Evolutionary conservation across 2,113 vertebrate species (phyloP), one percentile per base, ranked within the genome.

Genomic region (Epinephelus lanceolatus): DNA sequence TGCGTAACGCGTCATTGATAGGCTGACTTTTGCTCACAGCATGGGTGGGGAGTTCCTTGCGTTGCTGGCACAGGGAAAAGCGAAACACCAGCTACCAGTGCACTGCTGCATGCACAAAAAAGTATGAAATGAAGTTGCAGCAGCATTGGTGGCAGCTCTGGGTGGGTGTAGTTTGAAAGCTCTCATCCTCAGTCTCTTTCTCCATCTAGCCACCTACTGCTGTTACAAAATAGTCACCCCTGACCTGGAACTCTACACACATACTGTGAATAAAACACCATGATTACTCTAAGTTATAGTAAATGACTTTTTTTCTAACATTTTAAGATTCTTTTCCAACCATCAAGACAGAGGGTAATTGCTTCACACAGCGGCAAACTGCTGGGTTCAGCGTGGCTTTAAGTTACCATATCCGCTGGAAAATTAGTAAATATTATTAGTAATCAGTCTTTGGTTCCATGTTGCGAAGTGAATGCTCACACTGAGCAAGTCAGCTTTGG

Each of bases 371-470:
- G 84, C 23, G 12, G 71, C 37, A 61, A 51, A 86, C 78, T 57
- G 78, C 89, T 92, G 80, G 51, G 69, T 86, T 57, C 80, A 76
- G 73, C 40, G 57, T 68, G 72, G 75, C 59, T 85, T 89, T 63
- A 82, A 63, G 73, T 86, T 69, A 72, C 66, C n/a, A 81, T 52
- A 83, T 76, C 62, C 15, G 1, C 71, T 56, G 61, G 78, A 83
- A 83, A 86, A 81, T 76, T 13, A 70, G 71, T 82, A 81, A 89
- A 86, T 71, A 87, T 63, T 83, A 76, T 81, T 19, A 69, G 69
- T 78, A 73, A 88, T 87, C 79, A 87, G 67, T 86, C 75, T 89
- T 63, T 72, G 69, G 76, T 81, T 88, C 59, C 86, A 71, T 69
- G 81, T 87, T 81, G 75, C 60, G 87, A 87, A 60, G 74, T 60